Evolutionary conservation across 2,797 vertebrate genomes (phyloP), one percentile per base, ranked within the genome.

Genomic region (Erethizon dorsatum): DNA sequence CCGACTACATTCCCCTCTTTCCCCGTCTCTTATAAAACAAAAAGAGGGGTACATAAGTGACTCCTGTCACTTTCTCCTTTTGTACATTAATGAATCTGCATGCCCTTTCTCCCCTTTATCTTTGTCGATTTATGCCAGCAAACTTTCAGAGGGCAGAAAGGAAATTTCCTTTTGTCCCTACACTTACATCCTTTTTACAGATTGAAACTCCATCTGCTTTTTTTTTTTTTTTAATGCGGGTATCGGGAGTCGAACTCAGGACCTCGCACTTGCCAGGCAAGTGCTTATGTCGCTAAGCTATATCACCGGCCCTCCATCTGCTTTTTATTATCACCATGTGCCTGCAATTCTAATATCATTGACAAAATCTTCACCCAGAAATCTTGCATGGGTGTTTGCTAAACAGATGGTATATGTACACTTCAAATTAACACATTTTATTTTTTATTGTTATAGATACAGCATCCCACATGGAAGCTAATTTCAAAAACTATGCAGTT

Each of bases 361-460:
- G 8, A 87, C 47, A 13, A 92, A 89, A 56, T 50, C 69, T 37
- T 45, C n/a, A 11, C 85, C 77, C 47, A 78, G 91, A 94, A 87
- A 77, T 61, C 24, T 37, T 67, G 0, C 22, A 20, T 71, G 79
- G 24, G 13, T 59, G 33, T 77, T n/a, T 59, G 24, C 65, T 54
- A 82, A 93, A 59, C 52, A 82, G 67, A 37, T 37, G 67, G 1
- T 50, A 10, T 52, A n/a, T 31, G 18, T 28, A 41, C 33, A 28
- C 14, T 56, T 94, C 79, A 15, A 56, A 50, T 47, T 67, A 7
- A 24, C 59, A 56, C 26, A 3, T 69, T 89, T 79, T n/a, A 45
- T 75, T 33, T 22, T 52, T 77, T 90, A 14, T 67, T 31, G 61
- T 61, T 59, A 33, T 54, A 67, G n/a, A 28, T 47, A 41, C 31